These are phyloP conservation scores for Eudasyphora cyanicolor DNA, from an alignment of 2,888 invertebrate species.

Conservation along the genomic window DNA sequence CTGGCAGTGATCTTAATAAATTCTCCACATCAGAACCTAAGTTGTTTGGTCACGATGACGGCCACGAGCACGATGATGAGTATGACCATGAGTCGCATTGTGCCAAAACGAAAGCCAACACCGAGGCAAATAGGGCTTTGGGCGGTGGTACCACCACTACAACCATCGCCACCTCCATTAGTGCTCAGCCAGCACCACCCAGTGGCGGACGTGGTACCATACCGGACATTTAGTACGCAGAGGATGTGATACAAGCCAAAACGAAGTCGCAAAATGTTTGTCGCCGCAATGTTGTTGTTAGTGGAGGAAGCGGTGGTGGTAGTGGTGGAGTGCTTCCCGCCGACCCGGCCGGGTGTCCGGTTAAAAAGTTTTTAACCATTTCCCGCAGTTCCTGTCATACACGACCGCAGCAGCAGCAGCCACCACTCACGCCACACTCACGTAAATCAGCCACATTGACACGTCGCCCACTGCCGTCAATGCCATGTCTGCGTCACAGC, in stretches of 20 bases:
- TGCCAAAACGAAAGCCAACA: slow-evolving; percentile 77
- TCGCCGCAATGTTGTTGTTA: slow-evolving; percentile 62
- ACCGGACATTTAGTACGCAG: slow-evolving; percentile 80
- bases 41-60: slow-evolving; percentile 74
- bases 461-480: neutral
- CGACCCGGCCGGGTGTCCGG: slow-evolving; percentile 64
- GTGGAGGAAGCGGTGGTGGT: slow-evolving; percentile 47
- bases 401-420: no score
- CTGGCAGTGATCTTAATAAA: slow-evolving; percentile 73
- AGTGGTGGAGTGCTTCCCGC: slow-evolving; percentile 60
- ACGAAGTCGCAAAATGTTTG: slow-evolving; percentile 63
- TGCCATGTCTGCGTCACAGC: slow-evolving; percentile 23
- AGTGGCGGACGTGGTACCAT: slow-evolving; percentile 71
- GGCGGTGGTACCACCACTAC: slow-evolving; percentile 51
- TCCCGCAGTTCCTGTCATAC: slow-evolving; percentile 74
- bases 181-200: slow-evolving; percentile 66
- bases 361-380: slow-evolving; percentile 60
- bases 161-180: slow-evolving; percentile 51
- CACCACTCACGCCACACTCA: slow-evolving; percentile 66
- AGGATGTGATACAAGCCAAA: slow-evolving; percentile 78
- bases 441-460: slow-evolving; percentile 14
- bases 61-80: slow-evolving; percentile 16
- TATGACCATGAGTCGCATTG: slow-evolving; percentile 78
- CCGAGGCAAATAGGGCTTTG: slow-evolving; percentile 57
- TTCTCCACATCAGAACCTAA: slow-evolving; percentile 79